Evolutionary conservation across 92 coral and sea anemone genomes (phyloP).

Genomic region (Epizoanthus ramosus): DNA sequence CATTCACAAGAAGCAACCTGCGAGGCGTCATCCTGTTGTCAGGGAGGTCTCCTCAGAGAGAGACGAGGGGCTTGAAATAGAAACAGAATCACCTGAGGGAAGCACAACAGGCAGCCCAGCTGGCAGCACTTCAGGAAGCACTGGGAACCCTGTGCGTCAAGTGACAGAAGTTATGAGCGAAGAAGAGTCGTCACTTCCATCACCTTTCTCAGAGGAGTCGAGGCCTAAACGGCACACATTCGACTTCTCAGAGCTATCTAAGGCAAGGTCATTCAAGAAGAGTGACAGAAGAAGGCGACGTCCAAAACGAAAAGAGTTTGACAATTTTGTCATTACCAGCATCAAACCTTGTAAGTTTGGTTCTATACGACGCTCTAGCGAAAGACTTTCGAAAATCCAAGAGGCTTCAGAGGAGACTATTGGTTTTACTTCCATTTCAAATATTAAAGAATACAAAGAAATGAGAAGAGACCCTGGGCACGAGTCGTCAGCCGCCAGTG

Average conservation of each 20-base stretch:
- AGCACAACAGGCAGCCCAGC: not conserved
- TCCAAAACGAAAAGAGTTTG: constrained; percentile 70
- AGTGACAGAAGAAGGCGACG: constrained; percentile 51
- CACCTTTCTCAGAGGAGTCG: constrained; percentile 30
- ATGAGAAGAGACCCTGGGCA: not conserved
- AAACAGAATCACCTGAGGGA: constrained; percentile 1
- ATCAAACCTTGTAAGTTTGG: constrained; percentile 86
- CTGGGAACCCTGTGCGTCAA: not conserved
- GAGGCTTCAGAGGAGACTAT: constrained; percentile 75
- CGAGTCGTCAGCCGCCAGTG: not conserved
- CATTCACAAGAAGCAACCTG: constrained; percentile 32
- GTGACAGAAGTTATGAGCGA: constrained; percentile 46
- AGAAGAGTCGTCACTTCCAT: constrained; percentile 43
- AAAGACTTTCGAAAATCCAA: constrained; percentile 80
- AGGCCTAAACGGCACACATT: constrained; percentile 72
- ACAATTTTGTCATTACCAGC: constrained; percentile 85
- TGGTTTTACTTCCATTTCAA: constrained; percentile 43
- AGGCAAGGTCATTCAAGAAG: constrained; percentile 50
- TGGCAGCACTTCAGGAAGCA: not conserved
- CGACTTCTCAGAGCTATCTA: constrained; percentile 77
- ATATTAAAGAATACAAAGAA: constrained; percentile 22
- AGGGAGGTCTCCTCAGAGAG: not conserved
- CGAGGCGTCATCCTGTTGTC: constrained; percentile 8
- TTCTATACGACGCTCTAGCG: constrained; percentile 85
- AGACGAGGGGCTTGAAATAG: constrained; percentile 3